A percentile compares a stretch with the other conserved stretches of the same genome.
phyloP scores from a whole-genome alignment of 2,113 vertebrate genomes.

The Heterotis niloticus region DNA sequence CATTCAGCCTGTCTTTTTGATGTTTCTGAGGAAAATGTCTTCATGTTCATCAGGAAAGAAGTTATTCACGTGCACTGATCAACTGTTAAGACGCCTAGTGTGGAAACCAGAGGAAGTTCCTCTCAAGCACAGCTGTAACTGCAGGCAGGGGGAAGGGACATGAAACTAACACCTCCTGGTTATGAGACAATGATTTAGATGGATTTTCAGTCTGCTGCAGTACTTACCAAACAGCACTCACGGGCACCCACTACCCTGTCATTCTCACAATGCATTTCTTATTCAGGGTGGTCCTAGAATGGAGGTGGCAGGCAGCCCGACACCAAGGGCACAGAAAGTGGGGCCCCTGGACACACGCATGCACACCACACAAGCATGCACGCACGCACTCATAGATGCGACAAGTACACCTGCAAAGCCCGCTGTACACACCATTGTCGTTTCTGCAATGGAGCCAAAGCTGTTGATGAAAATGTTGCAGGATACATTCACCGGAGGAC shows the following conservation, averaged over 20 bases:
- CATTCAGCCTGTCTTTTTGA: too few species aligned
- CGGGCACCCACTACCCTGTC: constrained; percentile 1
- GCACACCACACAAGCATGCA: too few species aligned
- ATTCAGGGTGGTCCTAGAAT: constrained; percentile 26
- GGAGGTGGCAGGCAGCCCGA: constrained; percentile 9
- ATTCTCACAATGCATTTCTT: constrained; percentile 25
- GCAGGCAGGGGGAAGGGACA: background rate
- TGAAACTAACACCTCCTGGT: constrained; percentile 8
- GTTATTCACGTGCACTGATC: too few species aligned
- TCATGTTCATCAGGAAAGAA: too few species aligned
- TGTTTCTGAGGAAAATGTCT: too few species aligned
- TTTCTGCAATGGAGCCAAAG: constrained; percentile 82
- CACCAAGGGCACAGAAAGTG: background rate
- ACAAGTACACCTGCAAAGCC: background rate
- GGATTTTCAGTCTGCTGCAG: background rate
- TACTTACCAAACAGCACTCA: constrained; percentile 21
- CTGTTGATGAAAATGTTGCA: constrained; percentile 88
- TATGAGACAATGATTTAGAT: background rate
- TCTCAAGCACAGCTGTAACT: background rate
- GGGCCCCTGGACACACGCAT: too few species aligned
- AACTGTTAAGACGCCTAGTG: background rate
- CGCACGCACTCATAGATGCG: background rate
- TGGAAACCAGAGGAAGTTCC: background rate
- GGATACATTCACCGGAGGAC: constrained; percentile 62
- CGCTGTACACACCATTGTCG: constrained; percentile 74